Evolutionary conservation across 1,140 invertebrate genomes (phyloP).

Genomic region (Proctacanthus coquilletti): DNA sequence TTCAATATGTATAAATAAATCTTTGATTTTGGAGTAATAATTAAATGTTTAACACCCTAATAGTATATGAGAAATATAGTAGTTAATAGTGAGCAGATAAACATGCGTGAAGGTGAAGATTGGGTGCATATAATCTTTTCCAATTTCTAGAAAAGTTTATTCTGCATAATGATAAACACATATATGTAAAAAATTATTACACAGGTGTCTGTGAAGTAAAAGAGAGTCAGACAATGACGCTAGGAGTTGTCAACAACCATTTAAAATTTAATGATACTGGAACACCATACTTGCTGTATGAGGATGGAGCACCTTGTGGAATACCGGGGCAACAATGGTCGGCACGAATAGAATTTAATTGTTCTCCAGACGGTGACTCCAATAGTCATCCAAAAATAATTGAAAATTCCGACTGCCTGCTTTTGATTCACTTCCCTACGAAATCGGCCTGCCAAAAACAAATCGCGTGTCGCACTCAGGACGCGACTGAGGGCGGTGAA

Average conservation of each 20-base stretch:
- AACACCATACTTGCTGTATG: constrained; percentile 35
- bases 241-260: constrained; percentile 32
- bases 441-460: constrained; percentile 30
- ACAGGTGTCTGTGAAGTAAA: constrained; percentile 20
- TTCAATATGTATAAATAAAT: too few species aligned
- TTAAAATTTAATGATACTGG: constrained; percentile 33
- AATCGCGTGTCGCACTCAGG: constrained; percentile 21
- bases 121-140: too few species aligned
- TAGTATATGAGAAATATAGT: too few species aligned
- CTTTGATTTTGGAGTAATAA: too few species aligned
- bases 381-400: constrained; percentile 30
- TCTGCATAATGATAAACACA: too few species aligned
- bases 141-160: too few species aligned
- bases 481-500: constrained; percentile 15
- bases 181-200: too few species aligned
- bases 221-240: constrained; percentile 19
- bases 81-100: too few species aligned
- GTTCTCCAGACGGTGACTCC: constrained; percentile 24
- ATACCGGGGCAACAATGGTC: constrained; percentile 27
- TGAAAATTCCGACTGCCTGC: constrained; percentile 31
- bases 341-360: constrained; percentile 36
- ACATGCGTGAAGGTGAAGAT: too few species aligned
- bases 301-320: constrained; percentile 32
- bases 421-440: constrained; percentile 34
- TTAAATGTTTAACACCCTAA: too few species aligned